A percentile compares a stretch with the other conserved stretches of the same genome.
These are phyloP conservation scores for Cyphomyrus discorhynchus DNA, from an alignment of 2,113 vertebrate species.

Conservation along the genomic window DNA sequence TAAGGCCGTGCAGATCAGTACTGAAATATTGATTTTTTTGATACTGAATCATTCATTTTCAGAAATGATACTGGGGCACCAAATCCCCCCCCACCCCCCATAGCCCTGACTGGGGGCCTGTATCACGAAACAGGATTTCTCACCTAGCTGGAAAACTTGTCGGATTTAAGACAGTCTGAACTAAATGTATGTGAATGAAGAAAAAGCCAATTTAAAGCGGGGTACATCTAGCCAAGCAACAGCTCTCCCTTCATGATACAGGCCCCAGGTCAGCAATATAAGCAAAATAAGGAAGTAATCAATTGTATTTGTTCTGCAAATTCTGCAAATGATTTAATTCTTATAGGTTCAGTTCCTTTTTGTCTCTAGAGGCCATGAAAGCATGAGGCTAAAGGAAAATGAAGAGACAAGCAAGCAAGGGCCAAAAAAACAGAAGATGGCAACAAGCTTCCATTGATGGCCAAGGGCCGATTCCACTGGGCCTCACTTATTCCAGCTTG, in stretches of 20 bases:
- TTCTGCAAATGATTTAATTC: background rate
- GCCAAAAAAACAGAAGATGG: too few relatives aligned
- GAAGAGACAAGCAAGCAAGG: background rate
- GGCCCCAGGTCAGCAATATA: background rate
- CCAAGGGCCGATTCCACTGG: background rate
- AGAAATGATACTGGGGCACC: background rate
- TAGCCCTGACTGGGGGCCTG: background rate
- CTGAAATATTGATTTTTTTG: background rate
- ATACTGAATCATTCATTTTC: background rate
- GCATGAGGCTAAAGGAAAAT: background rate
- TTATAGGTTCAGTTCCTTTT: background rate
- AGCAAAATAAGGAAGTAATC: background rate
- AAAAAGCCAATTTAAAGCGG: background rate
- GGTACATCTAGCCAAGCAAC: background rate
- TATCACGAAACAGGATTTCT: background rate
- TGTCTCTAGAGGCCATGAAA: background rate
- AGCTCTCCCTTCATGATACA: background rate
- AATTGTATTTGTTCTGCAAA: background rate
- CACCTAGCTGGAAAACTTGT: background rate
- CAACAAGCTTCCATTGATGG: background rate
- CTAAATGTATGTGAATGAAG: background rate
- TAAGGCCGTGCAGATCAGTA: background rate
- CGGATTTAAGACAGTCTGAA: background rate
- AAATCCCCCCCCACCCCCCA: background rate
- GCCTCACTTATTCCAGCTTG: background rate